Evolutionary conservation across 2,113 vertebrate species (phyloP).

Genomic region (Holacanthus passer): DNA sequence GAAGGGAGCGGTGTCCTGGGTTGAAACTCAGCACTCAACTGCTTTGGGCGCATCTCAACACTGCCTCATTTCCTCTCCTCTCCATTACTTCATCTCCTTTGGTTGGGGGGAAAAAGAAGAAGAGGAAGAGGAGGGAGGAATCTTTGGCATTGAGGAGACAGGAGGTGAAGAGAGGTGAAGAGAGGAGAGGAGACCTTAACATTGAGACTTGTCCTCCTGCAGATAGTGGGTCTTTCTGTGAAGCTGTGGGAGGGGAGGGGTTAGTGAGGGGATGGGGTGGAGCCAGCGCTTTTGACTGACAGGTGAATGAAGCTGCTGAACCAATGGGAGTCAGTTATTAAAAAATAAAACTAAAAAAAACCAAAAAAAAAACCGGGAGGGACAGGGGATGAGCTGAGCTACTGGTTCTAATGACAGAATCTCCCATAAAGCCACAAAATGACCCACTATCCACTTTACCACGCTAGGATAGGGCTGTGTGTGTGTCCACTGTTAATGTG

Average conservation of each 20-base stretch:
- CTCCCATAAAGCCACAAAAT: conserved; percentile 99
- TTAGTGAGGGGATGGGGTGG: conserved; percentile 65
- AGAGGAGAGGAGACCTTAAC: conserved; percentile 47
- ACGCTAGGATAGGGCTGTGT: conserved; percentile 42
- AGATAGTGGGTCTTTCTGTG: conserved; percentile 99
- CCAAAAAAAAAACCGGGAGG: conserved; percentile 26
- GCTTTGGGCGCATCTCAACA: conserved; percentile 50
- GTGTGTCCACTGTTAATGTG: not conserved
- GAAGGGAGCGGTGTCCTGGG: conserved; percentile 21
- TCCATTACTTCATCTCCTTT: conserved; percentile 36
- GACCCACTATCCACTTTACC: conserved; percentile 97
- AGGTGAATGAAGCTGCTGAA: conserved; percentile 66
- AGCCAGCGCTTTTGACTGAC: conserved; percentile 69
- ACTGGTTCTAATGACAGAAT: conserved; percentile 61
- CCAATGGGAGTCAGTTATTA: conserved; percentile 56
- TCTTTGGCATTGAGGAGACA: conserved; percentile 64
- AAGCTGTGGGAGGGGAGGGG: conserved; percentile 81
- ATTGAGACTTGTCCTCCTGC: conserved; percentile 71
- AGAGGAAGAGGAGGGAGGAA: conserved; percentile 42
- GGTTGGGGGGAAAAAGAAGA: not conserved
- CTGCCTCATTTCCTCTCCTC: conserved; percentile 44
- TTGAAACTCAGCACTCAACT: conserved; percentile 28
- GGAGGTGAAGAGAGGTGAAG: conserved; percentile 17
- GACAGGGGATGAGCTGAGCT: conserved; percentile 58
- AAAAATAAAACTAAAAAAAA: conserved; percentile 24